Evolutionary conservation across 2,113 vertebrate genomes (phyloP), one percentile per base, ranked within the genome.

Genomic region (Mobula birostris): DNA sequence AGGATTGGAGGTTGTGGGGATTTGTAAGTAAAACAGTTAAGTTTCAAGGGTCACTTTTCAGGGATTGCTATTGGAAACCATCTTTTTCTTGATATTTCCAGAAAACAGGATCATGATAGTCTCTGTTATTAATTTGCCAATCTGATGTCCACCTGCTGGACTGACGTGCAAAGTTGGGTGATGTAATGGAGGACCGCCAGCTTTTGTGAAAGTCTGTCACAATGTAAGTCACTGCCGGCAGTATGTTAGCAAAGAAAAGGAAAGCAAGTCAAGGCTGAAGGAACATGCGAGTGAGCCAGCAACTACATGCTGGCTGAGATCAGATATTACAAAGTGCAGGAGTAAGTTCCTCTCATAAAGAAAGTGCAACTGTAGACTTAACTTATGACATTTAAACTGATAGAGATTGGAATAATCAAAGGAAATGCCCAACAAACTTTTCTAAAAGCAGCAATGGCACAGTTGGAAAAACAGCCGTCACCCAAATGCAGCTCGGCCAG

Each of bases 401-500:
- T n/a, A 61, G 58, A 87, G 56, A 87, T 61, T 87, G 56, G 56
- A 87, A 61, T 61, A 56, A 58, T 56, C 12, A 56, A 27, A 61
- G 83, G 83, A 87, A 87, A 29, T 61, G 11, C 66, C 61, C 61
- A 32, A 66, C 61, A 88, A 32, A 88, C 85, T 66, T 66, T 58
- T n/a, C 58, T 66, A n/a, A 66, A 66, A 17, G 85, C 61, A 88
- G 29, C 29, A 9, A 88, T 66, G 48, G 2, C 85, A 90, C 29
- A 66, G 85, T 66, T 90, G 85, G 85, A 66, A 90, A 90, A 90
- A 90, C 61, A 68, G 66, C 85, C 66, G 85, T 66, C 83, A 63
- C 58, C 83, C 27, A 88, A 88, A 58, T 56, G 40, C 58, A 61
- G 11, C 24, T 12, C 9, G 48, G 83, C 58, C 83, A 88, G 11